Conservation (phyloP, 1,140 invertebrate species). For the Vollenhovia emeryi region DNA sequence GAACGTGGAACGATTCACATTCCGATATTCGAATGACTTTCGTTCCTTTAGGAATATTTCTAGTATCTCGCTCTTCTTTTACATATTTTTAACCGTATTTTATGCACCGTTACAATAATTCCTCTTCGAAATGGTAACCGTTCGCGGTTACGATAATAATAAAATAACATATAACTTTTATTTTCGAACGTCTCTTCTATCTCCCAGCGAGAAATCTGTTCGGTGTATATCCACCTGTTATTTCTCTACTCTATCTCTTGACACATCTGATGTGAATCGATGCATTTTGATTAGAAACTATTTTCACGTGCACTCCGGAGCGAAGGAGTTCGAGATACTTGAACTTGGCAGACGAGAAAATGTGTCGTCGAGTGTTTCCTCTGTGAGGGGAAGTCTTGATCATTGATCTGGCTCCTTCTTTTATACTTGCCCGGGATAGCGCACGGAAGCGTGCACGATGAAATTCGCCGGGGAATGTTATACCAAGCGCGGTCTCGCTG, state of each 20-base stretch:
- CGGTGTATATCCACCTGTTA: neutral
- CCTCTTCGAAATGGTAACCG: neutral
- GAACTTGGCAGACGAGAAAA: slow-evolving; percentile 35
- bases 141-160: neutral
- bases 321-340: neutral
- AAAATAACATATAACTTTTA: neutral
- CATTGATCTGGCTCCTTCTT: slow-evolving; percentile 55
- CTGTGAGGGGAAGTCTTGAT: slow-evolving; percentile 39
- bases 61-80: neutral
- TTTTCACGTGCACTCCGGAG: slow-evolving; percentile 22
- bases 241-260: neutral
- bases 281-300: slow-evolving; percentile 60
- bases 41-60: slow-evolving; percentile 3
- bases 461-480: slow-evolving; percentile 59
- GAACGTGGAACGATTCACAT: slow-evolving; percentile 5
- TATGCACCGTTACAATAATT: neutral
- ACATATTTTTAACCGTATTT: neutral
- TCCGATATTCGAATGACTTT: slow-evolving; percentile 28
- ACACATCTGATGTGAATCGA: neutral
- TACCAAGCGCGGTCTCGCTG: slow-evolving; percentile 56
- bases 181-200: neutral
- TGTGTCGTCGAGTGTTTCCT: slow-evolving; percentile 35
- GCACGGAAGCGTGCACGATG: slow-evolving; percentile 59
- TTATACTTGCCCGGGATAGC: slow-evolving; percentile 47
- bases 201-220: neutral